Base-by-base conservation (phyloP, 2,113 vertebrate species). In the Siniperca knerii region DNA sequence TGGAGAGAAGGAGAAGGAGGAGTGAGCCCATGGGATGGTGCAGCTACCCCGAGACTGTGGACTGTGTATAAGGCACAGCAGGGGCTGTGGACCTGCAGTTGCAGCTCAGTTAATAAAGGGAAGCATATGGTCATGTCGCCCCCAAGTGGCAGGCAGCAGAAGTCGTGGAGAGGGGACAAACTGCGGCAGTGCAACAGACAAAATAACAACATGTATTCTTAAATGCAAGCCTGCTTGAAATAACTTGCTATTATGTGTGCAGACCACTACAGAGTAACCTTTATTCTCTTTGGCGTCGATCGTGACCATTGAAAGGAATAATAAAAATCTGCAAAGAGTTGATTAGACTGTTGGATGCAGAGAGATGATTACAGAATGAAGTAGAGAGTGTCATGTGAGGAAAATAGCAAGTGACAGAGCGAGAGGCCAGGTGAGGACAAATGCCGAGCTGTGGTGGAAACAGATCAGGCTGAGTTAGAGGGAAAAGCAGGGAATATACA, bases 41-140 rank as follows among this genome's bases (percentile, higher is more conserved):
- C 69, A 80, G 72, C 78, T 77, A 84, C 67, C 60, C 75, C 67
- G 81, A 77, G 82, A 84, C 57, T 71, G 60, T 79, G 75, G 71
- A 82, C 71, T 84, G 76, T 75, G 89, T 68, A 40, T 76, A 69
- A 84, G 81, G 79, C 65, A 29, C 87, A 92, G 82, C 79, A 71
- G 66, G 81, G 72, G 29, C 72, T 79, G 72, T 50, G 77, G 79
- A 80, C 74, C 88, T 87, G 86, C 89, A 81, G 73, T 81, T 82
- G 77, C 82, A 81, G 73, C 65, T 71, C 70, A 50, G 46, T 50
- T 37, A 10, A 71, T 44, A 64, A 48, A 79, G 25, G 11, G 46
- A 90, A 92, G 87, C 40, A 18, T 82, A 87, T 92, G 90, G 80
- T 77, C 71, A 95, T 92, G 91, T 95, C 94, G 87, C 94, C 96